These are phyloP conservation scores for Atethmia centrago DNA, from an alignment of 2,888 invertebrate genomes.

Conservation along the genomic window DNA sequence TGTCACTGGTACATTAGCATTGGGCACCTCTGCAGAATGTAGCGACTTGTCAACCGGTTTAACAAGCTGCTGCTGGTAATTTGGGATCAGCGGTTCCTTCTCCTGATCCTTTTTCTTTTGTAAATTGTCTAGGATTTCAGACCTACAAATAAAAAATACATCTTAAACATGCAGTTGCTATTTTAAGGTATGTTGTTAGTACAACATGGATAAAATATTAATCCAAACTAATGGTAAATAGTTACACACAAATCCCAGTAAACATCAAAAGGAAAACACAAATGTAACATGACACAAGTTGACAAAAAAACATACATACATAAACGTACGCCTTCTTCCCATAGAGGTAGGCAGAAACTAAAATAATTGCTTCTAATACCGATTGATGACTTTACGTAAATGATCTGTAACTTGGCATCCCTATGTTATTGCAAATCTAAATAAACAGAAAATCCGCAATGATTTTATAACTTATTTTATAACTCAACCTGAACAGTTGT, in stretches of 20 bases:
- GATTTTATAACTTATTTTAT: background rate
- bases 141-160: constrained; percentile 84
- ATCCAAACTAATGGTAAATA: background rate
- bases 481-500: constrained; percentile 25
- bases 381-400: background rate
- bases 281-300: constrained; percentile 9
- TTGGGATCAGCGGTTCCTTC: constrained; percentile 80
- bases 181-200: constrained; percentile 12
- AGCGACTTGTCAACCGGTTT: constrained; percentile 79
- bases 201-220: background rate
- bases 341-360: constrained; percentile 16
- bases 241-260: constrained; percentile 41
- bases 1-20: constrained; percentile 76
- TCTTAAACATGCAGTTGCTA: background rate
- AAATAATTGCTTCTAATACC: constrained; percentile 22
- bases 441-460: background rate
- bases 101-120: constrained; percentile 90
- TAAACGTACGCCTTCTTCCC: background rate
- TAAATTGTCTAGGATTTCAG: constrained; percentile 91
- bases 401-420: constrained; percentile 6
- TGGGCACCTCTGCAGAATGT: constrained; percentile 74
- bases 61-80: constrained; percentile 78
- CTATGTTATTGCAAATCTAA: background rate
- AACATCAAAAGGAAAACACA: constrained; percentile 19
- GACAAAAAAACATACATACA: constrained; percentile 5